Base-by-base conservation (phyloP, 2,113 vertebrate genomes). In the Mastomys coucha region DNA sequence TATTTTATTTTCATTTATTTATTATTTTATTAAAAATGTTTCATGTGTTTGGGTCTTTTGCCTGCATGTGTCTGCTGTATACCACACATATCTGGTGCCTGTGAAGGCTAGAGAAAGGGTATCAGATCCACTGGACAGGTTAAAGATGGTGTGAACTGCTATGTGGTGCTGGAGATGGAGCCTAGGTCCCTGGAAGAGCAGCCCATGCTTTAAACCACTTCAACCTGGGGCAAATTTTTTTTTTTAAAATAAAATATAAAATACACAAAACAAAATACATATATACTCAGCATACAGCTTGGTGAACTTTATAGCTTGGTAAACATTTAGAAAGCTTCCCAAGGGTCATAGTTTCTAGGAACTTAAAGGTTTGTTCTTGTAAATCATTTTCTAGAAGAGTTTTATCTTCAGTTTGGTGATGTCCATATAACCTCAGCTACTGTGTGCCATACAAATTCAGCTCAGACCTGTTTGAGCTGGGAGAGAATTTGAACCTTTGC, bases 361-460 rank as follows among this genome's bases (percentile, higher is more conserved):
- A 56, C 80, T 94, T 89, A 75, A 60, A 92, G 89, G 73, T 56
- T 36, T 72, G 45, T 73, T 76, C 69, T 67, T 28, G n/a, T 78
- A 80, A 85, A 78, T 89, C 65, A 51, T 72, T 86, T 65, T 89
- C 70, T 26, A 85, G 26, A 39, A 73, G 53, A 33, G 19, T 67
- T 88, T 19, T 82, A 60, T 88, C 36, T 77, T 72, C 19, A 87
- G 31, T 86, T 92, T 96, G 49, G 85, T 92, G n/a, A 69, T 90
- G 60, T 72, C n/a, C 65, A 31, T 36, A 75, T 58, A 96, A 86
- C 53, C n/a, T 89, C 42, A 93, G 16, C 53, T 86, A 60, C 67
- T 89, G 51, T 20, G 89, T 60, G 16, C 49, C 91, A 72, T 24
- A 91, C 73, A 81, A 93, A 75, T 60, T 81, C 33, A 93, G 12